Base-by-base conservation (phyloP, 2,113 vertebrate species). In the Corythaeola cristata region DNA sequence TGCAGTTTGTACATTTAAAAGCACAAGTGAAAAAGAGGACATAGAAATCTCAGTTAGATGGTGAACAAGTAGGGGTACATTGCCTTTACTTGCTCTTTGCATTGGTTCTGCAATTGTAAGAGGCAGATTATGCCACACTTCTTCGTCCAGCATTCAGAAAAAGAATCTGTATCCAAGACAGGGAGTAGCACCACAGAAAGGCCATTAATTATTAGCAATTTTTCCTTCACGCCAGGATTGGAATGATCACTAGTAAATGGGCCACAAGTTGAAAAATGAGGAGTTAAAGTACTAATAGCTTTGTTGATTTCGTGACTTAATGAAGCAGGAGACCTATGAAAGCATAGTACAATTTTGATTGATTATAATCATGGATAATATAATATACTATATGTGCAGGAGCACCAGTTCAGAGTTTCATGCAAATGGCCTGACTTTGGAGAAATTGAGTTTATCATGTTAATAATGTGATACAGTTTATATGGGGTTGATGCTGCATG, bases 241-340 rank as follows among this genome's bases (percentile, higher is more conserved):
- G 44, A 89, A 49, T 67, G 24, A 47, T 73, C 19, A 21, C 63
- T 68, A 73, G 53, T 41, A 91, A 93, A 84, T 77, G 64, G 49
- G n/a, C n/a, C 63, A 81, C 49, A 89, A 45, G 59, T 27, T 53
- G 73, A 87, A 93, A 47, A 87, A 68, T 37, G 9, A 63, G 59
- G 28, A 68, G 22, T 59, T 39, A 63, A 88, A 87, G 28, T 35
- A 35, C 59, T 88, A 77, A 85, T 63, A 87, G 44, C 28, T 81
- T 41, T 93, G 73, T 64, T 93, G 74, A 88, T 88, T 90, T 88
- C 74, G 58, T 85, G 45, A 85, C 59, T 90, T 93, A 92, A 77
- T 47, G 64, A 94, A 85, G 59, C 60, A 56, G 73, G 33, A 85
- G 39, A 76, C 32, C 44, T 83, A 60, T n/a, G 28, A 90, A 95